These are phyloP conservation scores for Acanthurus leucopareius DNA, from an alignment of 2,797 vertebrate genomes.

Conservation along the genomic window DNA sequence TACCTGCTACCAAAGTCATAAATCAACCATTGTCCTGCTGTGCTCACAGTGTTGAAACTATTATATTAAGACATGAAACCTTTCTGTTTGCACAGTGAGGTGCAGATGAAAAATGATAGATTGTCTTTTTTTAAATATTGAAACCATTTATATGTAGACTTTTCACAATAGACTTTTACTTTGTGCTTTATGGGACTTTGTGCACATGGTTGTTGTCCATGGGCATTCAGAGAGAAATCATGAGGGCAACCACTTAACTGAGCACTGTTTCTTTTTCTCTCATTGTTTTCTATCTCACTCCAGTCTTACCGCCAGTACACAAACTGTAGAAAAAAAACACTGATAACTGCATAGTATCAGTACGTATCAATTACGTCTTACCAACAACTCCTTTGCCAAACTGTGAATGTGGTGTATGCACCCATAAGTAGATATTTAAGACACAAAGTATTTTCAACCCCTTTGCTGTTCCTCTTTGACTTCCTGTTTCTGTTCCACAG, in stretches of 20 bases:
- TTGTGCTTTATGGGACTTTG: slow-evolving; percentile 62
- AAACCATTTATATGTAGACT: slow-evolving; percentile 40
- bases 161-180: slow-evolving; percentile 28
- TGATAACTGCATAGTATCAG: slow-evolving; percentile 54
- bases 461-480: slow-evolving; percentile 43
- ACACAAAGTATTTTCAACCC: slow-evolving; percentile 19
- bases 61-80: slow-evolving; percentile 53
- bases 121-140: slow-evolving; percentile 20
- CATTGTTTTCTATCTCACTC: slow-evolving; percentile 8
- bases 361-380: slow-evolving; percentile 11
- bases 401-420: slow-evolving; percentile 3
- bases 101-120: slow-evolving; percentile 39
- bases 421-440: slow-evolving; percentile 50
- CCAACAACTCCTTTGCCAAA: slow-evolving; percentile 22
- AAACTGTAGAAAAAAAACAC: slow-evolving; percentile 33
- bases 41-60: slow-evolving; percentile 72
- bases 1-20: slow-evolving; percentile 42
- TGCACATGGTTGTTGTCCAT: slow-evolving; percentile 9
- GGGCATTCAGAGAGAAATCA: slow-evolving; percentile 1
- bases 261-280: neutral
- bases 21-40: slow-evolving; percentile 40
- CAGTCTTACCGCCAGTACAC: slow-evolving; percentile 7
- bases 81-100: slow-evolving; percentile 48
- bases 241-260: neutral
- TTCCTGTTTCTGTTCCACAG: slow-evolving; percentile 49